phyloP scores from a whole-genome alignment of 2,113 vertebrate species.

The human (Homo sapiens) region DNA sequence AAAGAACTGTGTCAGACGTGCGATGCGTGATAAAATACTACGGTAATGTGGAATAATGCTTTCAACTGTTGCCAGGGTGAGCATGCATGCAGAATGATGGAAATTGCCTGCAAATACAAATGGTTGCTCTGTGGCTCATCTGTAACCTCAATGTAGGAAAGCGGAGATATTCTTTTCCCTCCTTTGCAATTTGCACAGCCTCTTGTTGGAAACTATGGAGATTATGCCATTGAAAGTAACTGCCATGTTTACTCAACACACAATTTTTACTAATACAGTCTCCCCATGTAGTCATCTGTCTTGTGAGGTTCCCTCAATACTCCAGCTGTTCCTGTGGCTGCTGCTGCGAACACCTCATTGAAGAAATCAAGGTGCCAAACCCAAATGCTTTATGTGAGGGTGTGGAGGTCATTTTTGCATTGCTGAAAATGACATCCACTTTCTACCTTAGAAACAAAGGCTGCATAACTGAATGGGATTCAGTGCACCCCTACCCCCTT shows the following conservation, averaged over 20 bases:
- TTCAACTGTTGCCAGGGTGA: constrained; percentile 63
- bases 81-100: constrained; percentile 59
- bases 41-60: constrained; percentile 57
- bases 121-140: constrained; percentile 63
- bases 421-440: neutral
- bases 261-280: constrained; percentile 10
- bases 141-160: constrained; percentile 40
- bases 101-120: constrained; percentile 51
- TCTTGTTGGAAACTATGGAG: constrained; percentile 36
- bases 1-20: constrained; percentile 25
- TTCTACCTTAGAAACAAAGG: constrained; percentile 3
- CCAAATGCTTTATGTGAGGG: neutral
- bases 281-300: neutral
- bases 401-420: neutral
- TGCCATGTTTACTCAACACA: constrained; percentile 33
- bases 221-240: constrained; percentile 30
- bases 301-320: neutral
- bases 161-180: constrained; percentile 39
- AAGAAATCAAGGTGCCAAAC: neutral
- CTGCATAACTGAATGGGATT: neutral
- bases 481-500: fast-evolving
- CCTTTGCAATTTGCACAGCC: constrained; percentile 49
- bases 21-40: constrained; percentile 40
- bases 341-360: neutral
- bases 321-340: neutral